phyloP scores from a whole-genome alignment of 2,888 invertebrate species.

The Rotaria magnacalcarata region DNA sequence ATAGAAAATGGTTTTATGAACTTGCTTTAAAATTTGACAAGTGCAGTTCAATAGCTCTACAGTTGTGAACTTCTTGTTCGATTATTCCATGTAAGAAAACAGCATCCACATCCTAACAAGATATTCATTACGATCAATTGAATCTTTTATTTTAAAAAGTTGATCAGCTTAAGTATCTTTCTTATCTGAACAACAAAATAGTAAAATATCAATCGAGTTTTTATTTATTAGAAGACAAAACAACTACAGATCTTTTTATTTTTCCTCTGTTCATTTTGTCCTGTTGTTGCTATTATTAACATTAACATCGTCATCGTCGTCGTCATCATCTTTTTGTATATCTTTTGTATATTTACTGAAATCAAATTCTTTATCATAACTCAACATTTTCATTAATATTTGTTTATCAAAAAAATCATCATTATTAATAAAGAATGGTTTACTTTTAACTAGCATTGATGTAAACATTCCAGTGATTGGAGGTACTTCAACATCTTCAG shows the following conservation, averaged over 20 bases:
- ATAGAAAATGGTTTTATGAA: no score
- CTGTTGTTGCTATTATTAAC: neutral
- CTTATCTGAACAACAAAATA: no score
- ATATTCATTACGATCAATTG: no score
- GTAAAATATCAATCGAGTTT: neutral
- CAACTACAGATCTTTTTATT: neutral
- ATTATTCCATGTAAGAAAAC: no score
- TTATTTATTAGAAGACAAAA: neutral
- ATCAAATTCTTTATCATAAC: conserved; percentile 35
- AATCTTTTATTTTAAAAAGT: no score
- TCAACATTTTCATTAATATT: conserved; percentile 25
- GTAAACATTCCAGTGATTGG: conserved; percentile 30
- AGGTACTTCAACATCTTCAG: conserved; percentile 18
- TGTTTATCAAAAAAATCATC: conserved; percentile 22
- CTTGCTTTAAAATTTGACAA: no score
- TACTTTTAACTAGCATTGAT: neutral
- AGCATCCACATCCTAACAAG: no score
- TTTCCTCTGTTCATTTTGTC: neutral
- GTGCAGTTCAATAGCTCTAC: no score
- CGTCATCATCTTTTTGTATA: neutral
- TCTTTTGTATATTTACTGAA: conserved; percentile 18
- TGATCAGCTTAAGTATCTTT: no score
- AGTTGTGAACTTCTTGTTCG: no score
- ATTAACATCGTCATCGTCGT: neutral
- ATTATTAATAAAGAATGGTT: conserved; percentile 27